Evolutionary conservation across 2,113 vertebrate genomes (phyloP).

Genomic region (Pogona vitticeps): DNA sequence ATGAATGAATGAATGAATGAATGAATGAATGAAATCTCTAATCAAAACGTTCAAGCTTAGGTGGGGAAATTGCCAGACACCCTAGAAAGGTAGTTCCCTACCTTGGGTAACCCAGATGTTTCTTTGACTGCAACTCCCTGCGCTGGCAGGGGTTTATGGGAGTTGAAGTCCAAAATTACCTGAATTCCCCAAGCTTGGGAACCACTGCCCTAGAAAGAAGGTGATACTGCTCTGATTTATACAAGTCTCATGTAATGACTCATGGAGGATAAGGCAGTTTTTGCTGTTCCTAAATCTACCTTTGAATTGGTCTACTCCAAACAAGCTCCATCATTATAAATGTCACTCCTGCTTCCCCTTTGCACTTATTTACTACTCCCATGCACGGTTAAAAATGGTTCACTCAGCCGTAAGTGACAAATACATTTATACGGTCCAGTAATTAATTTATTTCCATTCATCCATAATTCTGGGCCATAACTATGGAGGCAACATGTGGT

Average conservation of each 20-base stretch:
- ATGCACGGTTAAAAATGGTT: background rate
- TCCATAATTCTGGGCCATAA: background rate
- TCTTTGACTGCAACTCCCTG: no score
- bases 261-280: background rate
- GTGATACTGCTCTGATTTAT: no score
- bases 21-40: no score
- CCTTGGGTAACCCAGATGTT: no score
- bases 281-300: background rate
- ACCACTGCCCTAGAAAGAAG: no score
- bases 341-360: background rate
- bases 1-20: no score
- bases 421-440: background rate
- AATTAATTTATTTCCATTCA: conserved; percentile 5
- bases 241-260: background rate
- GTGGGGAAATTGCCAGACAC: no score
- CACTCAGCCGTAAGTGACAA: background rate
- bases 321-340: background rate
- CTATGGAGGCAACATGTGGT: background rate
- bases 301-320: background rate
- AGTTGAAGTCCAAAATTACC: no score
- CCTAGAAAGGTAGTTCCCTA: no score
- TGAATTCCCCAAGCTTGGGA: no score
- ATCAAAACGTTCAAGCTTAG: no score
- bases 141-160: no score
- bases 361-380: background rate